phyloP scores from a whole-genome alignment of 2,113 vertebrate species.

The Aegithalos caudatus region DNA sequence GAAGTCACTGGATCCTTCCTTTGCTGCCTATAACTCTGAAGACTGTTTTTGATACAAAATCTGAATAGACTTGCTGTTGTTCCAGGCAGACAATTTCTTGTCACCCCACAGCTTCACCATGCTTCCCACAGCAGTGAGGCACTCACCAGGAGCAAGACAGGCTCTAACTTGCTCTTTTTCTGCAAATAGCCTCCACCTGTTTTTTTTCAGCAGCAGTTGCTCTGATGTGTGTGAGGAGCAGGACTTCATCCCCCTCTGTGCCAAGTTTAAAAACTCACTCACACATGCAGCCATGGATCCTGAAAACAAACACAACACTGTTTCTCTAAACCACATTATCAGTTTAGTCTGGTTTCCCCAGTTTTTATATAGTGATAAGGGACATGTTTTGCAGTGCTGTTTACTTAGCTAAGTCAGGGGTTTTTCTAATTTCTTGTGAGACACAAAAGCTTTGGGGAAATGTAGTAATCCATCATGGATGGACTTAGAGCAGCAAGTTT shows the following conservation, averaged over 20 bases:
- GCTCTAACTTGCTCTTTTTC: slow-evolving; percentile 18
- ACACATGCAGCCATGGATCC: not conserved
- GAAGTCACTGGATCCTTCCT: not conserved
- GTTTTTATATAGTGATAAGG: not conserved
- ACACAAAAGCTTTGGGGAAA: not conserved
- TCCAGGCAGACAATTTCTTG: not conserved
- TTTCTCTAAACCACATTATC: not conserved
- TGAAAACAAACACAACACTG: not conserved
- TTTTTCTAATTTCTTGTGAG: not conserved
- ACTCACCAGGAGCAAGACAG: not conserved
- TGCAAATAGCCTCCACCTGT: slow-evolving; percentile 17
- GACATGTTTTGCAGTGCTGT: not conserved
- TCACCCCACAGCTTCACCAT: not conserved
- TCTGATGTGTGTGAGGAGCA: not conserved
- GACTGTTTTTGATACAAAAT: not conserved
- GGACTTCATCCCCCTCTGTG: not conserved
- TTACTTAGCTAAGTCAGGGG: not conserved
- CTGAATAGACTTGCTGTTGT: not conserved
- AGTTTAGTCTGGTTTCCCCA: not conserved
- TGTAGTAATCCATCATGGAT: not conserved
- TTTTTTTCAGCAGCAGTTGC: not conserved
- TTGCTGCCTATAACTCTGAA: not conserved
- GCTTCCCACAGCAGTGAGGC: not conserved
- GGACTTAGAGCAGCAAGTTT: not conserved
- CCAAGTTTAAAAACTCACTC: not conserved